These are phyloP conservation scores for Galeopterus variegatus DNA, from an alignment of 2,113 vertebrate species.

Conservation along the genomic window DNA sequence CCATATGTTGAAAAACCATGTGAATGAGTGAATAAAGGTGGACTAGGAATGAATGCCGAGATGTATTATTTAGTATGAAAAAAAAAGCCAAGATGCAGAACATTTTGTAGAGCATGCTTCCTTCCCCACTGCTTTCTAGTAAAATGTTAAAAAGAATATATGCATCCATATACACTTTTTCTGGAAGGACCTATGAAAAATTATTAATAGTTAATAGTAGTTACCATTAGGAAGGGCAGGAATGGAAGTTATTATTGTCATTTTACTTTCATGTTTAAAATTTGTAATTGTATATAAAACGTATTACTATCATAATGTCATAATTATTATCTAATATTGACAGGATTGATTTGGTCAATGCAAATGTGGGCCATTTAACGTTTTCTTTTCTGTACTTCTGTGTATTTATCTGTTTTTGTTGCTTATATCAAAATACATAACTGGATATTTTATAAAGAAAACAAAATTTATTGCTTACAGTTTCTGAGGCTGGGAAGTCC, in stretches of 20 bases:
- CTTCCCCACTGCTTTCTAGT: background rate
- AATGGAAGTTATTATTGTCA: background rate
- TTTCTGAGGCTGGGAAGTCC: no score
- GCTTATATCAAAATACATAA: no score
- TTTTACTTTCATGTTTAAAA: slow-evolving; percentile 25
- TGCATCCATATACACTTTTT: background rate
- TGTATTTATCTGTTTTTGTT: no score
- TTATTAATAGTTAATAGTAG: background rate
- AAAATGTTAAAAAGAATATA: background rate
- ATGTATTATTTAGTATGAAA: slow-evolving; percentile 35
- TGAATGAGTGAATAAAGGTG: background rate
- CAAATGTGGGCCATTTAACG: background rate
- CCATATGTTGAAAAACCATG: background rate
- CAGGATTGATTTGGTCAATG: background rate
- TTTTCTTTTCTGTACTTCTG: background rate
- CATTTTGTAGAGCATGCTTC: background rate
- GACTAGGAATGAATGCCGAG: background rate
- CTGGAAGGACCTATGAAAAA: background rate
- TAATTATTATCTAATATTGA: background rate
- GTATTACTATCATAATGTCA: background rate
- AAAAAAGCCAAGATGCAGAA: background rate
- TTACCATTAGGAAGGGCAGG: background rate
- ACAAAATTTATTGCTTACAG: no score
- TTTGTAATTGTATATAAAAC: background rate
- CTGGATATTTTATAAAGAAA: no score